Conservation (phyloP, 1,140 invertebrate genomes). For the Heliconius nattereri region DNA sequence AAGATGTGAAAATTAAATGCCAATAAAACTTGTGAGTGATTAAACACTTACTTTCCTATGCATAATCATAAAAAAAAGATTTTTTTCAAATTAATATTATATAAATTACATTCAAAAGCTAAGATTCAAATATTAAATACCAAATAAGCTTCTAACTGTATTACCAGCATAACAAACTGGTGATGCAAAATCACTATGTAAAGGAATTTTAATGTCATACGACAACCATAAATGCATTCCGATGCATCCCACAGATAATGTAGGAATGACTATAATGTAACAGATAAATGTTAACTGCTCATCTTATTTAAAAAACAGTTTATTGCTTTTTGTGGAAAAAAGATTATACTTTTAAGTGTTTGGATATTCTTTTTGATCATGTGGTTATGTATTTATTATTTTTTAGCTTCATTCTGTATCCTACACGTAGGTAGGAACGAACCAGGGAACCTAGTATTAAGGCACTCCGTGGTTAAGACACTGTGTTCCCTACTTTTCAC, state of each 20-base stretch:
- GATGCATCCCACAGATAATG: constrained; percentile 21
- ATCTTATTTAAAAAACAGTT: constrained; percentile 5
- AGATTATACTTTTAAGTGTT: not conserved
- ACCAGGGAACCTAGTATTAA: no score
- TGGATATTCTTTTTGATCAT: no score
- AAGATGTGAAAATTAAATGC: no score
- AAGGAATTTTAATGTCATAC: constrained; percentile 17
- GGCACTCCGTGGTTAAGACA: no score
- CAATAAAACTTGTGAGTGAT: no score
- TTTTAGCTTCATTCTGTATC: not conserved
- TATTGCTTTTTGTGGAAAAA: not conserved
- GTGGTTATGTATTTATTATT: not conserved
- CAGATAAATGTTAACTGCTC: constrained; percentile 7
- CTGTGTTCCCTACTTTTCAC: no score
- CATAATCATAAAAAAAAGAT: no score
- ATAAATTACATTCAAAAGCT: no score
- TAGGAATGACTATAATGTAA: constrained; percentile 19
- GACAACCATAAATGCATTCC: constrained; percentile 15
- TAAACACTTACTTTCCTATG: no score
- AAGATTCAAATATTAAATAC: not conserved
- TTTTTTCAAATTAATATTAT: no score
- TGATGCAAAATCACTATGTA: constrained; percentile 10
- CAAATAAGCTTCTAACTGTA: not conserved
- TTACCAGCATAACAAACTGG: not conserved
- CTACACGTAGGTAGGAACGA: no score